phyloP scores from a whole-genome alignment of 64 coral and sea anemone genomes.

The Dendrophyllia cribrosa region DNA sequence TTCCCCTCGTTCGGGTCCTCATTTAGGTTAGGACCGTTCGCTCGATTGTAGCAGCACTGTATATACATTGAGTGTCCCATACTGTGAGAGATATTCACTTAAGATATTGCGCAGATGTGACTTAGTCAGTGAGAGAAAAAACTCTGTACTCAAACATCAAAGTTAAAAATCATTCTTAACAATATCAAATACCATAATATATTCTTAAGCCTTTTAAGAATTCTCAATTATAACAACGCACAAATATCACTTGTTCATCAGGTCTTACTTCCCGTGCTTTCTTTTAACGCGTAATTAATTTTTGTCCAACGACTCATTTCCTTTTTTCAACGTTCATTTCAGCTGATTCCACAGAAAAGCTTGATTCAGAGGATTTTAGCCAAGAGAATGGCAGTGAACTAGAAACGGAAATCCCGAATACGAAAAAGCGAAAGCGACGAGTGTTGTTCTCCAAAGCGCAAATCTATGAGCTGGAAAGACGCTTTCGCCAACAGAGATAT shows the following conservation, averaged over 20 bases:
- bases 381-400: background rate
- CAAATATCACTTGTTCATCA: background rate
- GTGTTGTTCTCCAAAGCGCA: constrained; percentile 83
- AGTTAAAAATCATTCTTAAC: background rate
- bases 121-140: too few relatives aligned
- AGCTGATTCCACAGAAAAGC: constrained; percentile 43
- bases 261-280: background rate
- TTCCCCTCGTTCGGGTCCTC: too few relatives aligned
- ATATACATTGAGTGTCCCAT: too few relatives aligned
- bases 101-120: too few relatives aligned
- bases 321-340: background rate
- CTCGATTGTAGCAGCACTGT: too few relatives aligned
- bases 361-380: constrained; percentile 37
- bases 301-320: background rate
- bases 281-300: background rate
- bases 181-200: background rate
- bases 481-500: constrained; percentile 78
- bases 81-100: too few relatives aligned
- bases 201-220: too few relatives aligned
- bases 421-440: constrained; percentile 72
- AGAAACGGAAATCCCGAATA: constrained; percentile 49
- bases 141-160: too few relatives aligned
- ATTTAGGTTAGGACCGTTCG: too few relatives aligned
- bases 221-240: too few relatives aligned
- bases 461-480: constrained; percentile 80